Evolutionary conservation across 1,140 invertebrate species (phyloP).

Genomic region (Andricus grossulariae): DNA sequence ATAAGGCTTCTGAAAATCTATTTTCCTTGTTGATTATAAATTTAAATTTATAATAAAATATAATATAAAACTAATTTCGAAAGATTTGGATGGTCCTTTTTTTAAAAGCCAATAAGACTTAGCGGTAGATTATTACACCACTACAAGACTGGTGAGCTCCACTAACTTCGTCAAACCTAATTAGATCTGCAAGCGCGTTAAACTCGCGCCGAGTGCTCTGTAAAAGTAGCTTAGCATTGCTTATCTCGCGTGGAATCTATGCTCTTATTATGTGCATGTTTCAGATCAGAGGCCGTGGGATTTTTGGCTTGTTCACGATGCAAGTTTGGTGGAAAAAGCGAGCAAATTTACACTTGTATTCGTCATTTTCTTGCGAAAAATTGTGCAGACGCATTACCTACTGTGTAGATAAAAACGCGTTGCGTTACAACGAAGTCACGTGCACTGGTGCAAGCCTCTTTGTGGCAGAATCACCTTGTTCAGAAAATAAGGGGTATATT

Average conservation of each 20-base stretch:
- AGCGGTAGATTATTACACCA: neutral
- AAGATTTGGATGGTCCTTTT: neutral
- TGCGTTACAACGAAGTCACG: conserved; percentile 48
- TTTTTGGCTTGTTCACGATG: conserved; percentile 51
- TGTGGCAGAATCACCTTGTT: conserved; percentile 35
- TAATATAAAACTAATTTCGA: neutral
- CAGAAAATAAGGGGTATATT: neutral
- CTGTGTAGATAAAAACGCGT: conserved; percentile 40
- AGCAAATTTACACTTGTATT: conserved; percentile 45
- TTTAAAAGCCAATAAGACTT: neutral
- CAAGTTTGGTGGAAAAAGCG: conserved; percentile 48
- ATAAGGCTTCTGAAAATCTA: too few relatives aligned
- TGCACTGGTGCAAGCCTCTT: conserved; percentile 35
- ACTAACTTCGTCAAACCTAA: conserved; percentile 54
- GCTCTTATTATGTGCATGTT: conserved; percentile 51
- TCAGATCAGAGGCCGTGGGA: conserved; percentile 60
- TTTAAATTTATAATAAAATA: neutral
- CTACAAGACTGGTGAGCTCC: conserved; percentile 1
- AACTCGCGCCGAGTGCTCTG: conserved; percentile 52
- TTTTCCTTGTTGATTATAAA: neutral
- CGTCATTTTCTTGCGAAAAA: conserved; percentile 60
- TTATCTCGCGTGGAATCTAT: conserved; percentile 47
- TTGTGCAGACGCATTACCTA: conserved; percentile 66
- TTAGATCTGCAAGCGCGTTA: conserved; percentile 58
- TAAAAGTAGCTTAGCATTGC: conserved; percentile 61